These are phyloP conservation scores for Neoarius graeffei DNA, from an alignment of 2,113 vertebrate species.

Conservation along the genomic window DNA sequence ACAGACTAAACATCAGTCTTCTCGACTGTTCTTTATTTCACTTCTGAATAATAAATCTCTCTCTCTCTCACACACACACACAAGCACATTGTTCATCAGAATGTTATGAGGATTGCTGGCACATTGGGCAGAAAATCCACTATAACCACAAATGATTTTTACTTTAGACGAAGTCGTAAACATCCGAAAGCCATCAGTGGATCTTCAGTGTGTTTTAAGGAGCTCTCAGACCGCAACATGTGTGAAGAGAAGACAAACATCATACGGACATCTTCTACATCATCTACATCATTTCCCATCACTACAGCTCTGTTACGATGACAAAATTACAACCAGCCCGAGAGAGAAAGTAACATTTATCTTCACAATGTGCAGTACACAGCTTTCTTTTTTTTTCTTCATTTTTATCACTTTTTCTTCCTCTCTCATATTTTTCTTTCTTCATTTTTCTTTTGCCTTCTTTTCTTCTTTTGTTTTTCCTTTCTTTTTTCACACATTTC, in stretches of 20 bases:
- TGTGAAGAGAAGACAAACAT: conserved; percentile 33
- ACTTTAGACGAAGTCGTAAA: conserved; percentile 26
- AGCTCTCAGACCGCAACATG: conserved; percentile 33
- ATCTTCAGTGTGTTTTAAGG: background rate
- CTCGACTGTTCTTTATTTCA: conserved; percentile 70
- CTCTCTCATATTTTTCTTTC: too few species aligned
- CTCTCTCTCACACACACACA: conserved; percentile 46
- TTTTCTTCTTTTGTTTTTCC: background rate
- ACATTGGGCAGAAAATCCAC: conserved; percentile 32
- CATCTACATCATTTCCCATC: background rate
- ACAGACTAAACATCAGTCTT: conserved; percentile 79
- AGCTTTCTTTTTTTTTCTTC: background rate
- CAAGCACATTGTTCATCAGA: conserved; percentile 28
- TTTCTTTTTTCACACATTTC: background rate
- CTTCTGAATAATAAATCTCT: conserved; percentile 71
- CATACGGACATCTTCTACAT: background rate
- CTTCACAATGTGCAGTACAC: background rate
- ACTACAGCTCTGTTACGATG: conserved; percentile 13
- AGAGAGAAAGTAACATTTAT: background rate
- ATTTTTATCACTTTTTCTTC: background rate
- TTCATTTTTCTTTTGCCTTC: background rate
- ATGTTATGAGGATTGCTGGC: conserved; percentile 32
- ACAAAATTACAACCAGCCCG: conserved; percentile 2
- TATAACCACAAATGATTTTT: conserved; percentile 22
- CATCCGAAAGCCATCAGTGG: conserved; percentile 1